These are phyloP conservation scores for Acanthosoma haemorrhoidale DNA, from an alignment of 2,888 invertebrate species.

Conservation along the genomic window DNA sequence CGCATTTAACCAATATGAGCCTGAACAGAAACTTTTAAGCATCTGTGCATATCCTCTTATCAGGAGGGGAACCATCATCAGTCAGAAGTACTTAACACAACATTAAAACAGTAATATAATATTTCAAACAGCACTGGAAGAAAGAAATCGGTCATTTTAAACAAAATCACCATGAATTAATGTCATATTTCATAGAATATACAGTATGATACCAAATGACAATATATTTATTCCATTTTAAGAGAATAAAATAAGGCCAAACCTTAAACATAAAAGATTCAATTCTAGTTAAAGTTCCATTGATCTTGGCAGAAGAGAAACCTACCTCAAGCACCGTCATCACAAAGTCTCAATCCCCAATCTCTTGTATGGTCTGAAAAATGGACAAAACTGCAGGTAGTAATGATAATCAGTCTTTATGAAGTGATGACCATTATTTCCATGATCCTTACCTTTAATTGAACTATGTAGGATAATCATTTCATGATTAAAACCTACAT, in stretches of 20 bases:
- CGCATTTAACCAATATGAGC: no score
- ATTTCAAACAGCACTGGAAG: no score
- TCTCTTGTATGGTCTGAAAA: constrained; percentile 41
- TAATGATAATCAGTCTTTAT: constrained; percentile 38
- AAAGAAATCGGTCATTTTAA: no score
- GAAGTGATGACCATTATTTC: constrained; percentile 32
- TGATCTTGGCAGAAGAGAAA: constrained; percentile 17
- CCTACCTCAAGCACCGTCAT: constrained; percentile 22
- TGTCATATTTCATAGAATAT: constrained; percentile 2
- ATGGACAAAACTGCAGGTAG: constrained; percentile 43
- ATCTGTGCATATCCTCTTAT: no score
- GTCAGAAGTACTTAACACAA: no score
- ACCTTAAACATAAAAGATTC: constrained; percentile 16
- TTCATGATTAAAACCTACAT: background rate
- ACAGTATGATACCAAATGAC: background rate
- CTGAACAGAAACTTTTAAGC: no score
- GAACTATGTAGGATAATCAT: background rate
- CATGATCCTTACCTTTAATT: constrained; percentile 21
- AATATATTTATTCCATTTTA: background rate
- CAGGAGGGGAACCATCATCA: no score
- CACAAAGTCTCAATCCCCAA: constrained; percentile 8
- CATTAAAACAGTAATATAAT: no score
- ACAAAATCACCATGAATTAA: background rate
- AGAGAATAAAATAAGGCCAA: background rate
- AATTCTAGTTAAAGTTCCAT: background rate